Evolutionary conservation across 1,140 invertebrate species (phyloP).

Genomic region (Nasonia giraulti): DNA sequence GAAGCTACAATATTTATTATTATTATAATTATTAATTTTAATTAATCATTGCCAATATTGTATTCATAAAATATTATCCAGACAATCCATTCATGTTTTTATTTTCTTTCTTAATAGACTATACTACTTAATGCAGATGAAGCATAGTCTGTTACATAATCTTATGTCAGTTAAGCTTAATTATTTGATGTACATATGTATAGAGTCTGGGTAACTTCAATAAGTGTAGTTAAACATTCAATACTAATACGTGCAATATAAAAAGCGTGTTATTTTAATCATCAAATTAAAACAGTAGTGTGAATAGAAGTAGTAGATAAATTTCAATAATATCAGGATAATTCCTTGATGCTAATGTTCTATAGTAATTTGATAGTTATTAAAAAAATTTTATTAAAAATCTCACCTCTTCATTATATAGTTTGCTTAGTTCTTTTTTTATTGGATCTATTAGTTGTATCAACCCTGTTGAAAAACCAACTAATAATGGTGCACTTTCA

Average conservation of each 20-base stretch:
- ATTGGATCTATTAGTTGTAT: constrained; percentile 98
- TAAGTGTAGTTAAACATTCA: constrained; percentile 44
- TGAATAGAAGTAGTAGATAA: constrained; percentile 18
- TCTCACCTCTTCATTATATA: constrained; percentile 98
- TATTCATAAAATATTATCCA: constrained; percentile 6
- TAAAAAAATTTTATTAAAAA: constrained; percentile 17
- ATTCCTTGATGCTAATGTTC: neutral
- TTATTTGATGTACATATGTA: constrained; percentile 53
- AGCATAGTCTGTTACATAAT: constrained; percentile 55
- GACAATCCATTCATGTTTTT: constrained; percentile 27
- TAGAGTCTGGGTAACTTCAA: neutral
- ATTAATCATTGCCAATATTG: neutral
- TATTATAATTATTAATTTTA: neutral
- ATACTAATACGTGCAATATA: constrained; percentile 23
- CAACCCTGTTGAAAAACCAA: constrained; percentile 98
- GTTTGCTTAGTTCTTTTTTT: constrained; percentile 95
- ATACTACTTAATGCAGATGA: constrained; percentile 22
- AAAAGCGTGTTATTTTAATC: constrained; percentile 47
- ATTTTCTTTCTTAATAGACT: constrained; percentile 32
- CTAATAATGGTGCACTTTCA: constrained; percentile 90
- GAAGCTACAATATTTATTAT: neutral
- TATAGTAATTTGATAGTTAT: neutral
- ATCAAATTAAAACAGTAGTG: neutral
- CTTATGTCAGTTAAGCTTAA: constrained; percentile 52
- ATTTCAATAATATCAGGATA: neutral